A percentile compares a stretch with the other conserved stretches of the same genome.
Evolutionary conservation across 2,113 vertebrate species (phyloP).

Genomic region (Pelecanus crispus): DNA sequence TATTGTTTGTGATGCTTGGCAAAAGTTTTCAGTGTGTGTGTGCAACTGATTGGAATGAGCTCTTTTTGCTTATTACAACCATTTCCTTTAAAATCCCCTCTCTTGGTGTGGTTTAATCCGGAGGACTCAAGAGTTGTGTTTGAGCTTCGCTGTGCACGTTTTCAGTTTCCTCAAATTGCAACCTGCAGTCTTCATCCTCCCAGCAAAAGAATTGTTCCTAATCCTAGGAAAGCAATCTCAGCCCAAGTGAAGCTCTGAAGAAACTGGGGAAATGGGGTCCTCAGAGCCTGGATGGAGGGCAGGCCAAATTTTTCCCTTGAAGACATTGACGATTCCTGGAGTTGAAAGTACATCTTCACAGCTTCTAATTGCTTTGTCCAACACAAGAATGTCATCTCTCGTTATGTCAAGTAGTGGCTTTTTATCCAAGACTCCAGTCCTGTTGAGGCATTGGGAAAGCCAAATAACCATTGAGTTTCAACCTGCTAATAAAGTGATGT

Average conservation of each 20-base stretch:
- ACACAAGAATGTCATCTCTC: not conserved
- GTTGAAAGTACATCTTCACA: not conserved
- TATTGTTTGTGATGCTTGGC: slow-evolving; percentile 56
- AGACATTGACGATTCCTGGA: not conserved
- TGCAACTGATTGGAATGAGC: slow-evolving; percentile 42
- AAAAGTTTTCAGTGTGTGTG: slow-evolving; percentile 41
- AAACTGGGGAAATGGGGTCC: not conserved
- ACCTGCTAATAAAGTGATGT: not conserved
- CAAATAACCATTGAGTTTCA: not conserved
- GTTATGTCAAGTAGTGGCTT: not conserved
- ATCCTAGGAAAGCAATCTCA: not conserved
- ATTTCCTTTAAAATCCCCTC: not conserved
- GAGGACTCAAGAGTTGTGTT: slow-evolving; percentile 1
- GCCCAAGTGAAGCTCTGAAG: not conserved
- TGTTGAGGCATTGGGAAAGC: not conserved
- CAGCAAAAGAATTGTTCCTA: not conserved
- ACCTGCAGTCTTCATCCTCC: not conserved
- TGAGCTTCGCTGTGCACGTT: slow-evolving; percentile 57
- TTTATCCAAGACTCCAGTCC: not conserved
- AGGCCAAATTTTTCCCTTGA: not conserved
- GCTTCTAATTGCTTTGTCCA: not conserved
- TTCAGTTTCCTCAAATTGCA: slow-evolving; percentile 21
- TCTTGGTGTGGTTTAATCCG: not conserved
- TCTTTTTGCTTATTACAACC: slow-evolving; percentile 26
- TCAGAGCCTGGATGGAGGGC: not conserved